Evolutionary conservation across 2,888 invertebrate genomes (phyloP), one percentile per base, ranked within the genome.

Genomic region (Synanthedon formicaeformis): DNA sequence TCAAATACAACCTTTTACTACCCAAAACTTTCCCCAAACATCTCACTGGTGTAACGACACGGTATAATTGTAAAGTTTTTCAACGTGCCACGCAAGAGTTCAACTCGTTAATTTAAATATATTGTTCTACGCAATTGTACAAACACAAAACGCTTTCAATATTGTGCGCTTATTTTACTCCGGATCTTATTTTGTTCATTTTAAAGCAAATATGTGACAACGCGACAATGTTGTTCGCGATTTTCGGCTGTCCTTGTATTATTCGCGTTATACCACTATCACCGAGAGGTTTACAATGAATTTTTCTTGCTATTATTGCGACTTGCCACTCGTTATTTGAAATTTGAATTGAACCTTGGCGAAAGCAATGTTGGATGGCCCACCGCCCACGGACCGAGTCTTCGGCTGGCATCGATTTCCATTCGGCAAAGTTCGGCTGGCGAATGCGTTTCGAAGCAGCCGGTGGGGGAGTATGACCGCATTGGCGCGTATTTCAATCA

Each of bases 181-280:
- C 87, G 55, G 87, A 87, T 58, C 86, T 69, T 69, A 87, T 71
- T 80, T 81, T 82, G 66, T 64, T 73, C 85, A 86, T 86, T 80
- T 66, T 86, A 69, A 78, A 62, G 6, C 11, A 16, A 16, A 49
- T 23, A 49, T 12, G 11, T 16, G 49, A 18, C 49, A 49, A 49
- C 49, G 49, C 49, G 16, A 18, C 16, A 45, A 45, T 13, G 14
- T 45, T 14, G 12, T 12, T 49, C 5, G 13, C 13, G 3, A 49
- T 49, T 49, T 16, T 49, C 13, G 14, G 6, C 3, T 12, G 12
- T 16, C 16, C 18, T 49, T 49, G 49, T 49, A 18, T 16, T 50
- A 50, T 23, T 34, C 34, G 50, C 13, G 40, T 34, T 12, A 16
- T n/a, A n/a, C 40, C 5, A 16, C 10, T 18, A 11, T 6, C 12